Percentiles rank a stretch among this genome's conserved stretches.
These are phyloP conservation scores for Mercenaria mercenaria DNA, from an alignment of 1,140 invertebrate genomes.

Conservation along the genomic window DNA sequence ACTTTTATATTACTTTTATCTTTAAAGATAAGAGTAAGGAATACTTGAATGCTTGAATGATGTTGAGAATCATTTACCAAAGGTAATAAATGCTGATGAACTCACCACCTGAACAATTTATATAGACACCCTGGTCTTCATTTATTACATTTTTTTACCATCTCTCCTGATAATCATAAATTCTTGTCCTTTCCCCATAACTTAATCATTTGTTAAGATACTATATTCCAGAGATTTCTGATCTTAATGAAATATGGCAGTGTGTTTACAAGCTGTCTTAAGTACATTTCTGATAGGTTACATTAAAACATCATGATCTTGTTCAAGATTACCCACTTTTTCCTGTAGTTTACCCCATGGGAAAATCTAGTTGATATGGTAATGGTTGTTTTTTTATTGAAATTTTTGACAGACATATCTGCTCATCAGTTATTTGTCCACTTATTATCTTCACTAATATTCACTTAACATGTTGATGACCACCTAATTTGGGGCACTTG, in stretches of 20 bases:
- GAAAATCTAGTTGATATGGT: neutral
- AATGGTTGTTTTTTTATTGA: neutral
- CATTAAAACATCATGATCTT: conserved; percentile 1
- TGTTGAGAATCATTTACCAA: neutral
- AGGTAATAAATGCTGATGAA: neutral
- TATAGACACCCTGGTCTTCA: neutral
- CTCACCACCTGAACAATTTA: neutral
- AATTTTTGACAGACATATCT: neutral
- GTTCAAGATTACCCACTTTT: neutral
- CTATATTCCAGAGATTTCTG: no score
- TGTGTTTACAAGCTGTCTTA: neutral
- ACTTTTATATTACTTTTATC: no score
- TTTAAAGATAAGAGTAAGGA: no score
- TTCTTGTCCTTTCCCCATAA: no score
- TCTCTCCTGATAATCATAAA: neutral
- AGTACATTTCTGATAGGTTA: conserved; percentile 22
- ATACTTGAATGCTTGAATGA: neutral
- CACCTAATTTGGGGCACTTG: neutral
- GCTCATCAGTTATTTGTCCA: conserved; percentile 8
- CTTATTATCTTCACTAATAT: neutral
- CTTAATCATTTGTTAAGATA: no score
- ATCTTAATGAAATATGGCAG: neutral
- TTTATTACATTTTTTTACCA: neutral
- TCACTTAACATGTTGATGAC: conserved; percentile 18
- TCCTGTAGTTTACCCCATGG: neutral